Evolutionary conservation across 2,888 invertebrate genomes (phyloP).

Genomic region (Morpho deidamia): DNA sequence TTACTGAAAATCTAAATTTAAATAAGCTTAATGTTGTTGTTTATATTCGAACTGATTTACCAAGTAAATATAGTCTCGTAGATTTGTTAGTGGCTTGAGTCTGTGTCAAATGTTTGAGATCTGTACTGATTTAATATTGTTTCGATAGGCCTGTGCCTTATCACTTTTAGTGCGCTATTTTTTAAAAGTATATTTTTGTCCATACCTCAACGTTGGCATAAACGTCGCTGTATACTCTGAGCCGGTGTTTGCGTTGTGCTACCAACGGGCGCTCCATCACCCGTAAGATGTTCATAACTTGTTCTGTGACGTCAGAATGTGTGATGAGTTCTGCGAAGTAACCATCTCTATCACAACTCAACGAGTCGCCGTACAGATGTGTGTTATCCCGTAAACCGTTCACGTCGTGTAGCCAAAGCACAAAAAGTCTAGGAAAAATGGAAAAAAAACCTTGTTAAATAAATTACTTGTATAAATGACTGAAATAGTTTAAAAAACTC

Average conservation of each 20-base stretch:
- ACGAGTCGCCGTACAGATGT: conserved; percentile 39
- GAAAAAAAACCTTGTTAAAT: background rate
- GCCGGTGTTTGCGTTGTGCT: conserved; percentile 46
- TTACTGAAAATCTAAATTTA: too few relatives aligned
- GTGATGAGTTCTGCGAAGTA: conserved; percentile 60
- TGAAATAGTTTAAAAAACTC: too few relatives aligned
- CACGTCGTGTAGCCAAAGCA: conserved; percentile 63
- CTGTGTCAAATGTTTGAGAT: too few relatives aligned
- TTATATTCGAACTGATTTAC: too few relatives aligned
- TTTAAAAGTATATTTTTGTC: background rate
- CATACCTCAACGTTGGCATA: conserved; percentile 65
- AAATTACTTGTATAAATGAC: too few relatives aligned
- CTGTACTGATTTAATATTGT: too few relatives aligned
- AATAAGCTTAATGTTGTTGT: too few relatives aligned
- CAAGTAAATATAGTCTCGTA: too few relatives aligned
- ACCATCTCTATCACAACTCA: conserved; percentile 60
- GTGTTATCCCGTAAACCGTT: conserved; percentile 58
- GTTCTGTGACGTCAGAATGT: conserved; percentile 57
- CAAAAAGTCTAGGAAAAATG: conserved; percentile 43
- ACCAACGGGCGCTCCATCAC: conserved; percentile 64
- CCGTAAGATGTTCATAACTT: conserved; percentile 54
- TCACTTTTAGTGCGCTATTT: too few relatives aligned
- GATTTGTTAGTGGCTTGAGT: too few relatives aligned
- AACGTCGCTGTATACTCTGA: conserved; percentile 56
- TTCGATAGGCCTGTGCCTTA: too few relatives aligned